phyloP scores from a whole-genome alignment of 2,113 vertebrate genomes.

The Haplotaxodon microlepis region DNA sequence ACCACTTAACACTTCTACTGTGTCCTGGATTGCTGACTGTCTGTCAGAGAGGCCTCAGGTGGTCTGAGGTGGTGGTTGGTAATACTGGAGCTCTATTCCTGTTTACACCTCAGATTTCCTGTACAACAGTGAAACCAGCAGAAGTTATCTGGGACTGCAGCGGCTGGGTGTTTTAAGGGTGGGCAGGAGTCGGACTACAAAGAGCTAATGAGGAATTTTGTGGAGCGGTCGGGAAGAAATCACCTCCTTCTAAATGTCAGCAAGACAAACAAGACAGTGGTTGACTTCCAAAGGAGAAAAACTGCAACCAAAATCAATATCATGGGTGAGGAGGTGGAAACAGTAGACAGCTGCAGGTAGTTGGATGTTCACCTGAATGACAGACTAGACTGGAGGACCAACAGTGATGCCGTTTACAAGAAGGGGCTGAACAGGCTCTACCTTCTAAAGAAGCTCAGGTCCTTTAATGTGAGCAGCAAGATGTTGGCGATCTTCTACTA shows the following conservation, averaged over 20 bases:
- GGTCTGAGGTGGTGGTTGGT: neutral
- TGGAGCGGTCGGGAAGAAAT: neutral
- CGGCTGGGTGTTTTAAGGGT: neutral
- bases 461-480: neutral
- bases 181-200: neutral
- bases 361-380: neutral
- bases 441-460: neutral
- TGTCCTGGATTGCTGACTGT: neutral
- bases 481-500: neutral
- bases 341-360: neutral
- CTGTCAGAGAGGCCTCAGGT: neutral
- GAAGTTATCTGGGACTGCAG: neutral
- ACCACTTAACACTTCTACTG: neutral
- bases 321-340: neutral
- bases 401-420: neutral
- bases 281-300: neutral
- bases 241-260: neutral
- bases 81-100: neutral
- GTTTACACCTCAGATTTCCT: neutral
- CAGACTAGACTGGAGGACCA: neutral
- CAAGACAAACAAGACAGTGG: neutral
- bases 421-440: neutral
- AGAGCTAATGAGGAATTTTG: neutral
- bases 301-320: neutral
- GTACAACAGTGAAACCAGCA: neutral